Percentiles rank a stretch among this genome's conserved stretches.
These are phyloP conservation scores for Iphiclides podalirius DNA, from an alignment of 2,888 invertebrate species.

Conservation along the genomic window DNA sequence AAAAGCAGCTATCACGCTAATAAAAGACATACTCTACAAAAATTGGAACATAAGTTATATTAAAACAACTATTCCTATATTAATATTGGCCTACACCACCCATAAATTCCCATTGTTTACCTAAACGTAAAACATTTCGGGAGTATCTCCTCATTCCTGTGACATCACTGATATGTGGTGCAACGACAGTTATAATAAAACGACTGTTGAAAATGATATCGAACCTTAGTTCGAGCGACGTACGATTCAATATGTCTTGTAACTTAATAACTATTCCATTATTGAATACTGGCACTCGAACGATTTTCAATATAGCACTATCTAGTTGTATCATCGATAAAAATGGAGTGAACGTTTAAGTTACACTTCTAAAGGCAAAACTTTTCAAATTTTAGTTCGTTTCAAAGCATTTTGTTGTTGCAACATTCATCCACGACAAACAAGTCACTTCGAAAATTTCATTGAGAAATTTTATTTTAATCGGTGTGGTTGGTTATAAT, in stretches of 20 bases:
- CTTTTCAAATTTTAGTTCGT: constrained; percentile 11
- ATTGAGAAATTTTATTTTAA: too few relatives aligned
- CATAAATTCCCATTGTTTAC: constrained; percentile 13
- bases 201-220: neutral
- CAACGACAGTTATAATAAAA: constrained; percentile 13
- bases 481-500: too few relatives aligned
- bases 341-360: constrained; percentile 18
- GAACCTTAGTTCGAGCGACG: neutral
- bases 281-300: constrained; percentile 18
- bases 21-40: too few relatives aligned
- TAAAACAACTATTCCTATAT: too few relatives aligned
- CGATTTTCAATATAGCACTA: constrained; percentile 21
- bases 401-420: constrained; percentile 2
- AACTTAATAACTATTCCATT: constrained; percentile 4
- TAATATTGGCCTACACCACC: neutral
- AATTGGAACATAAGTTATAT: too few relatives aligned
- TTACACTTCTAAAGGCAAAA: constrained; percentile 6
- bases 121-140: constrained; percentile 1
- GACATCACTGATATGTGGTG: constrained; percentile 8
- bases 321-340: constrained; percentile 21
- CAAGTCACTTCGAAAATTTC: too few relatives aligned
- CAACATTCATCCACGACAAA: too few relatives aligned
- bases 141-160: constrained; percentile 9
- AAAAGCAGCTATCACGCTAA: too few relatives aligned
- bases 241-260: neutral